Evolutionary conservation across 2,888 invertebrate genomes (phyloP).

Genomic region (Sipha maydis): DNA sequence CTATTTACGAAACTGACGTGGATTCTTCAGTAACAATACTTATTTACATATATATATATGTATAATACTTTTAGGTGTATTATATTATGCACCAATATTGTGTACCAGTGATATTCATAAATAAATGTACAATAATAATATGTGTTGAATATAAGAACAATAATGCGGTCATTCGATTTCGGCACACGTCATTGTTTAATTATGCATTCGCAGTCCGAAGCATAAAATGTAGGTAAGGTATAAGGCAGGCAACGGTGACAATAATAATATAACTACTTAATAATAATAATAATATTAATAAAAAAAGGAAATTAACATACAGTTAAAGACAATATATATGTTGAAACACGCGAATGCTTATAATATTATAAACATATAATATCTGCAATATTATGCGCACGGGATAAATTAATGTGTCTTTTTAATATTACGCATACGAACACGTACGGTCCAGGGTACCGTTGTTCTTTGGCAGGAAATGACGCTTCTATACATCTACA

Average conservation of each 20-base stretch:
- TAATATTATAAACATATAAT: background rate
- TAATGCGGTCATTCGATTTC: constrained; percentile 58
- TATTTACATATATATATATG: too few relatives aligned
- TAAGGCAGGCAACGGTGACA: constrained; percentile 27
- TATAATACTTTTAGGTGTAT: too few relatives aligned
- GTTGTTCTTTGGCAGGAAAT: constrained; percentile 59
- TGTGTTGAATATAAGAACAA: constrained; percentile 1
- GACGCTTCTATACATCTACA: constrained; percentile 23
- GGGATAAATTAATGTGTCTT: background rate
- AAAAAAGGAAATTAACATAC: constrained; percentile 51
- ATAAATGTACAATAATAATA: background rate
- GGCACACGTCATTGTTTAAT: constrained; percentile 55
- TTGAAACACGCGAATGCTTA: background rate
- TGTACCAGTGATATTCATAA: background rate
- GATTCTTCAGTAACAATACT: background rate
- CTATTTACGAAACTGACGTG: too few relatives aligned
- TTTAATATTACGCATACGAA: constrained; percentile 32
- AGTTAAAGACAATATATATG: background rate
- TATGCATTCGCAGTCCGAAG: constrained; percentile 57
- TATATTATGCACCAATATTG: background rate
- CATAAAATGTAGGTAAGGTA: constrained; percentile 58
- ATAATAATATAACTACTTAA: constrained; percentile 15
- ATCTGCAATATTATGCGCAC: background rate
- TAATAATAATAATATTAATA: constrained; percentile 23
- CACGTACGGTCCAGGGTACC: constrained; percentile 50